Evolutionary conservation across 1,140 invertebrate species (phyloP).

Genomic region (Drosophila ogumai): DNA sequence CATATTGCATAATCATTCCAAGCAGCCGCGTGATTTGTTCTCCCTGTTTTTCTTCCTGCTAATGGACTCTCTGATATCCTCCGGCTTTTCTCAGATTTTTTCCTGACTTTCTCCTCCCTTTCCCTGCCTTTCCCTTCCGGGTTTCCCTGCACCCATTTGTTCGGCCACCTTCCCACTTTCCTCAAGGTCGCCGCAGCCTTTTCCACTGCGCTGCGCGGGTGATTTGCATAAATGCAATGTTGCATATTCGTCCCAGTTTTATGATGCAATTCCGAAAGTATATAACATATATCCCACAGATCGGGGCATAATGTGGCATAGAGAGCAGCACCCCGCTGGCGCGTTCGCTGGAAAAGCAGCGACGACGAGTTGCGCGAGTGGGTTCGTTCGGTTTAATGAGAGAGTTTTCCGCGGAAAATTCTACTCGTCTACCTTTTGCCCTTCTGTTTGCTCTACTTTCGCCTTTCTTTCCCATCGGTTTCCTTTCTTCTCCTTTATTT

Average conservation of each 20-base stretch:
- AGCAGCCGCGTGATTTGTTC: slow-evolving; percentile 46
- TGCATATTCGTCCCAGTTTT: slow-evolving; percentile 63
- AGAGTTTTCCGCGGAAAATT: slow-evolving; percentile 31
- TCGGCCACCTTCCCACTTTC: not conserved
- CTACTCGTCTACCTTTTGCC: slow-evolving; percentile 28
- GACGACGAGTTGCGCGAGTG: slow-evolving; percentile 55
- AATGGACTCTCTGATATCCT: slow-evolving; percentile 19
- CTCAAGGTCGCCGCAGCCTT: slow-evolving; percentile 42
- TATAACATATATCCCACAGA: not conserved
- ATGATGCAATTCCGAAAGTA: slow-evolving; percentile 67
- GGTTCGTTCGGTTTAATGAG: slow-evolving; percentile 47
- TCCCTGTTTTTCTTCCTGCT: slow-evolving; percentile 8
- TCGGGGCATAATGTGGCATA: not conserved
- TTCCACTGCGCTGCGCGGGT: slow-evolving; percentile 11
- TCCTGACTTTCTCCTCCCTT: not conserved
- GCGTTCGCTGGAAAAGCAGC: slow-evolving; percentile 50
- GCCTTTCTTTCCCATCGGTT: slow-evolving; percentile 29
- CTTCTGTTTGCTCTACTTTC: slow-evolving; percentile 56
- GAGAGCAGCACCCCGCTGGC: slow-evolving; percentile 14
- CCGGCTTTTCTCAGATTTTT: not conserved
- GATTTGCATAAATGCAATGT: slow-evolving; percentile 74
- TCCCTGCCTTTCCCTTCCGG: slow-evolving; percentile 1
- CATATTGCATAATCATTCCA: slow-evolving; percentile 83
- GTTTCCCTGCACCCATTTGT: not conserved
- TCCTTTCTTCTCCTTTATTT: slow-evolving; percentile 23